Base-by-base conservation (phyloP, 2,888 invertebrate genomes). In the Ditylenchus weischeri region DNA sequence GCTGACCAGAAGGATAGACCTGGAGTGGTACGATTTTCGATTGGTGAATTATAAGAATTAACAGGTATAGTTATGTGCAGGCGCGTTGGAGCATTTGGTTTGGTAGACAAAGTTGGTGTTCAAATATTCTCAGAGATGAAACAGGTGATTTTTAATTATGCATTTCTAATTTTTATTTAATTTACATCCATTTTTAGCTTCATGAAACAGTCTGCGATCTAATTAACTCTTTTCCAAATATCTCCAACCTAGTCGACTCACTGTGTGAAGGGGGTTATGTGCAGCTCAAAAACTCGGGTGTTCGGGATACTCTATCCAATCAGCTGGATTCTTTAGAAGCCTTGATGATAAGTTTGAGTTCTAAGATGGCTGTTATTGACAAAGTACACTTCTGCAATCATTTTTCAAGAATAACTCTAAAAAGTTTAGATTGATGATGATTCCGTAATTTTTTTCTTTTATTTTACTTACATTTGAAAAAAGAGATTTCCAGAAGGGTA, bases 291-390 rank as follows among this genome's bases (percentile, higher is more conserved):
- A 58, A 60, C 11, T 57, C 68, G 36, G 57, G 59, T n/a, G 72
- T 74, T 11, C 61, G 59, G n/a, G 77, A 78, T 57, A 70, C 70
- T 36, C 67, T 79, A 57, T 69, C 75, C 51, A 79, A 75, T 62
- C 79, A 79, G 60, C 54, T 78, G 36, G 81, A 81, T 61, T 71
- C 72, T 23, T 58, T 81, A 38, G 79, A 81, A 51, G 79, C 80
- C 47, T 72, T 75, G 70, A 70, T 72, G 35, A 76, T 79, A 59
- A 76, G 76, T 54, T 64, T 82, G 49, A 72, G 77, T 69, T 78
- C 81, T 23, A 81, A 81, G 64, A 76, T 80, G 57, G 79, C 78
- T 15, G 79, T 77, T 0, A 72, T 80, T 48, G 78, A 79, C 64
- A 74, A 74, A 13, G 59, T 80, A 49, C 70, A 77, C 49, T 79